phyloP scores from a whole-genome alignment of 2,888 invertebrate genomes.

The Resseliella maxima region DNA sequence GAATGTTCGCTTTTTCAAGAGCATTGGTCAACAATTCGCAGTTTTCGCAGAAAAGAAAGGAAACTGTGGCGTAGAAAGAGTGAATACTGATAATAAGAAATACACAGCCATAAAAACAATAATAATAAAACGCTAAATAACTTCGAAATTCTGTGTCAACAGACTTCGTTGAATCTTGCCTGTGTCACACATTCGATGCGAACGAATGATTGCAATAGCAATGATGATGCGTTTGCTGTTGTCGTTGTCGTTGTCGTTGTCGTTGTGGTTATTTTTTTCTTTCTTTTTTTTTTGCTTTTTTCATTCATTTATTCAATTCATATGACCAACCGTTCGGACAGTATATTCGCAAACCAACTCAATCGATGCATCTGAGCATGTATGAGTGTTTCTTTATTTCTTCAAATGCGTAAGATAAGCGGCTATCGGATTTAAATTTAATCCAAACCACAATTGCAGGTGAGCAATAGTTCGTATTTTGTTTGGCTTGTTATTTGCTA shows the following conservation, averaged over 20 bases:
- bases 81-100: slow-evolving; percentile 15
- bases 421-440: too few relatives aligned
- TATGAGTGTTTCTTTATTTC: neutral
- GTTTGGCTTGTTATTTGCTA: slow-evolving; percentile 30
- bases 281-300: neutral
- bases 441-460: neutral
- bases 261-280: too few relatives aligned
- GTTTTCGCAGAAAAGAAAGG: slow-evolving; percentile 37
- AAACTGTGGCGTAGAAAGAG: neutral
- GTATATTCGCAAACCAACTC: neutral
- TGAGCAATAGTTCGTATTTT: neutral
- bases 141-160: slow-evolving; percentile 55
- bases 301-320: slow-evolving; percentile 20
- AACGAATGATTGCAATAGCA: neutral
- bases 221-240: neutral
- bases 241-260: too few relatives aligned
- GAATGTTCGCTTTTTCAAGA: slow-evolving; percentile 25
- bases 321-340: neutral
- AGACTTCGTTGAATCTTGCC: slow-evolving; percentile 37
- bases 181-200: slow-evolving; percentile 24
- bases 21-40: neutral
- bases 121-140: slow-evolving; percentile 55
- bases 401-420: neutral
- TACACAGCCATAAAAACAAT: slow-evolving; percentile 42
- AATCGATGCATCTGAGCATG: neutral